Base-by-base conservation (phyloP, 2,888 invertebrate species). In the Entomobrya multifasciata region DNA sequence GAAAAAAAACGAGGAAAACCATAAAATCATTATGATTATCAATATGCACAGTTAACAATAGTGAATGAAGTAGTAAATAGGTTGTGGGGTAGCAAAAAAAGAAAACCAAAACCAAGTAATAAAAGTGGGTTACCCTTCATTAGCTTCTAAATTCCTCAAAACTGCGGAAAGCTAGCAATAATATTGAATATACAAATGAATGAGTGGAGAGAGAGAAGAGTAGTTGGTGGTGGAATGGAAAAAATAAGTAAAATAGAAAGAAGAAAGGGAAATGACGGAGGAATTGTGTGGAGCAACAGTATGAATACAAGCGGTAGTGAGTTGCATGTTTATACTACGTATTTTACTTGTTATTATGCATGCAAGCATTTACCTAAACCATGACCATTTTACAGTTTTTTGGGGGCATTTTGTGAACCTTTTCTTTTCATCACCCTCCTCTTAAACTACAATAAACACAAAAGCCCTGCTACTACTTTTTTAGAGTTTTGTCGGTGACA, bases 91-190 rank as follows among this genome's bases (percentile, higher is more conserved):
- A 30, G 77, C 41, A 17, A 60, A 77, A 60, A 57, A 57, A 44
- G 78, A 57, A n/a, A 76, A 83, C 36, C 76, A 76, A 65, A 83
- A 65, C 72, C 76, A 77, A 55, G 22, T 67, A 83, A 83, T 83
- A 65, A 79, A 77, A 79, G 85, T 86, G 85, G 85, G 85, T 79
- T 86, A 86, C 85, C 78, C 79, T 86, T 79, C 79, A 86, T 86
- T 86, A 86, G 85, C 78, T 85, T 22, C 47, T 13, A 70, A 86
- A 86, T 67, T 86, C 49, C 74, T 41, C 70, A 67, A 60, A 84
- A 78, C 67, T 84, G 67, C 74, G 78, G 84, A 84, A 77, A 78
- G 49, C 62, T 13, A 13, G 57, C 25, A 52, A 79, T 79, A 67
- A n/a, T n/a, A n/a, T n/a, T n/a, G n/a, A 79, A 65, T 41, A 79